These are phyloP conservation scores for Paragorgia papillata DNA, from an alignment of 92 coral and sea anemone species.

Conservation along the genomic window DNA sequence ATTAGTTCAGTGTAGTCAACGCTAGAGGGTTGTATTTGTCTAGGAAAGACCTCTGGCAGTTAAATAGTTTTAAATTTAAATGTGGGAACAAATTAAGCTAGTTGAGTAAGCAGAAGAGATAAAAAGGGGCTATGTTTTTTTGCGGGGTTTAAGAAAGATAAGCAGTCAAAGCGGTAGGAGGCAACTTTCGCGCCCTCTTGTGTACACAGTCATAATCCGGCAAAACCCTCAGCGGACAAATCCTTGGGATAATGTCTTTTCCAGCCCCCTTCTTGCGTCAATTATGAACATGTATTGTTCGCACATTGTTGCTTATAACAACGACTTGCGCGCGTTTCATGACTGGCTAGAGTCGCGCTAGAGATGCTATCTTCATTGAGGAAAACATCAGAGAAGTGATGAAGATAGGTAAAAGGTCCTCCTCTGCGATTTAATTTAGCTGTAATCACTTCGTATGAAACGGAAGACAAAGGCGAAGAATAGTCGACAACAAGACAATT, in stretches of 20 bases:
- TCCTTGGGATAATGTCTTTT: not conserved
- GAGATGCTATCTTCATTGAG: not conserved
- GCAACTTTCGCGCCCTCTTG: not conserved
- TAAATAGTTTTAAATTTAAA: no score
- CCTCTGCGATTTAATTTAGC: conserved; percentile 4
- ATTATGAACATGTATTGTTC: not conserved
- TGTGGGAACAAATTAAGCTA: no score
- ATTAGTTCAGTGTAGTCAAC: no score
- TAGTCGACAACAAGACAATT: not conserved
- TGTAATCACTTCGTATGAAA: conserved; percentile 27
- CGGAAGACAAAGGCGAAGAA: conserved; percentile 30
- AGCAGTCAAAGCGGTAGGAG: not conserved
- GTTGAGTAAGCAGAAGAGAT: no score
- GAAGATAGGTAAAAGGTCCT: not conserved
- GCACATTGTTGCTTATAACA: no score
- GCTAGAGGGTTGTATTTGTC: no score
- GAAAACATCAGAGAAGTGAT: not conserved
- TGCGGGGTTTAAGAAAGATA: not conserved
- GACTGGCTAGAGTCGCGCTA: not conserved
- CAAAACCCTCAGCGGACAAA: not conserved
- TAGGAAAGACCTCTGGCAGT: no score
- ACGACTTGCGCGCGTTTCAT: no score
- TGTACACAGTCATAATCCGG: not conserved
- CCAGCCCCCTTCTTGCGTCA: not conserved
- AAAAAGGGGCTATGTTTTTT: no score